Evolutionary conservation across 2,888 invertebrate genomes (phyloP).

Genomic region (Bellardia pandia): DNA sequence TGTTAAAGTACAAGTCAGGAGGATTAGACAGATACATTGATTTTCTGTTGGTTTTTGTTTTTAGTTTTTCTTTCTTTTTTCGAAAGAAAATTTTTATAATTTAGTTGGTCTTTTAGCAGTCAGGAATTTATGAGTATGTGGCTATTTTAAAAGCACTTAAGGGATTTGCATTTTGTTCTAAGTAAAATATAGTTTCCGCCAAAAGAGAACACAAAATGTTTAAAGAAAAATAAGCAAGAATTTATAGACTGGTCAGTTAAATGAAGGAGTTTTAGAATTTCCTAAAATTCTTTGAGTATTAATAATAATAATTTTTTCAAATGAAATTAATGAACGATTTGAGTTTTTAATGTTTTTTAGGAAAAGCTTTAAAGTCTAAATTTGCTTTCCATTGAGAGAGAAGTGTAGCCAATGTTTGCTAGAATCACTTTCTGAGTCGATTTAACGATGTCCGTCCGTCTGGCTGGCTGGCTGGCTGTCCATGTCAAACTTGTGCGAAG

Average conservation of each 20-base stretch:
- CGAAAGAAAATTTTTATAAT: not conserved
- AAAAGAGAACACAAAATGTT: not conserved
- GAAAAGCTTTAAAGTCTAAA: too few relatives aligned
- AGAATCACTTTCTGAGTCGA: too few relatives aligned
- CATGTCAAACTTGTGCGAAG: too few relatives aligned
- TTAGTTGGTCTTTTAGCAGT: slow-evolving; percentile 14
- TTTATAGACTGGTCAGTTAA: not conserved
- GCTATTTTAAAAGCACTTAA: slow-evolving; percentile 1
- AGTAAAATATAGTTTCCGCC: slow-evolving; percentile 51
- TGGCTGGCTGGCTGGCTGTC: too few relatives aligned
- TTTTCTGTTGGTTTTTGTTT: not conserved
- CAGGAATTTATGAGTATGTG: slow-evolving; percentile 26
- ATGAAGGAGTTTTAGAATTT: not conserved
- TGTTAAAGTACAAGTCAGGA: slow-evolving; percentile 33
- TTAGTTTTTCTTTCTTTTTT: not conserved
- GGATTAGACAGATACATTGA: slow-evolving; percentile 43
- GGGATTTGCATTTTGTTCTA: slow-evolving; percentile 40
- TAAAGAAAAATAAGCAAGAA: not conserved
- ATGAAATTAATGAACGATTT: not conserved
- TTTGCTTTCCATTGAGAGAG: too few relatives aligned
- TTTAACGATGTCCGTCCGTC: too few relatives aligned
- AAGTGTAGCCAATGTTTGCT: too few relatives aligned
- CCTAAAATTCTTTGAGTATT: too few relatives aligned
- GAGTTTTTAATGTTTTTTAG: too few relatives aligned
- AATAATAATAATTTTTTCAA: too few relatives aligned